Evolutionary conservation across 2,797 vertebrate genomes (phyloP).

Genomic region (Lagocephalus sceleratus): DNA sequence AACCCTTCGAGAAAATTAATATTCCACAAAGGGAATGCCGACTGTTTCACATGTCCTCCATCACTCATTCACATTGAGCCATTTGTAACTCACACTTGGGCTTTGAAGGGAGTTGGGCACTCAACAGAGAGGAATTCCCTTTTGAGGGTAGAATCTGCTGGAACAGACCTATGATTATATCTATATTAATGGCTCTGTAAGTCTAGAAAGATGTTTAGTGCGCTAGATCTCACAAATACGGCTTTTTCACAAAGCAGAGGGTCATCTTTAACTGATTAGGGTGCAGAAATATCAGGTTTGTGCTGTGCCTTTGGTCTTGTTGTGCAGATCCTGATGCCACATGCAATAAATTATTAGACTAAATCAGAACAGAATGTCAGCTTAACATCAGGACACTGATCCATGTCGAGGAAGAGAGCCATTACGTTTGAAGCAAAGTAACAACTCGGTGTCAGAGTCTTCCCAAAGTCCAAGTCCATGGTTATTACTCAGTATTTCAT

Average conservation of each 20-base stretch:
- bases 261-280: constrained; percentile 89
- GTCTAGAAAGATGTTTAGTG: constrained; percentile 73
- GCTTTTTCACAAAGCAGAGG: constrained; percentile 75
- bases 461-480: constrained; percentile 44
- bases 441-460: constrained; percentile 57
- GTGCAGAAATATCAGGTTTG: constrained; percentile 77
- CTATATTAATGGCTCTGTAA: constrained; percentile 76
- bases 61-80: constrained; percentile 75
- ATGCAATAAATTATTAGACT: constrained; percentile 80
- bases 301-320: constrained; percentile 75
- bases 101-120: constrained; percentile 74
- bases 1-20: constrained; percentile 58
- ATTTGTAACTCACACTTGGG: constrained; percentile 82
- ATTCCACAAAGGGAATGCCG: constrained; percentile 52
- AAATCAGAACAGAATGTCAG: constrained; percentile 80
- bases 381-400: constrained; percentile 70
- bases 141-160: constrained; percentile 66
- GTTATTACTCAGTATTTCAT: constrained; percentile 65
- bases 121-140: constrained; percentile 69
- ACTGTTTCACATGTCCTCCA: constrained; percentile 68
- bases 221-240: constrained; percentile 67
- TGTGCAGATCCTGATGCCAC: constrained; percentile 69
- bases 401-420: constrained; percentile 58
- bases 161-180: constrained; percentile 79
- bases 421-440: constrained; percentile 65